Base-by-base conservation (phyloP, 2,888 invertebrate genomes). In the Drosophila multiciliata region DNA sequence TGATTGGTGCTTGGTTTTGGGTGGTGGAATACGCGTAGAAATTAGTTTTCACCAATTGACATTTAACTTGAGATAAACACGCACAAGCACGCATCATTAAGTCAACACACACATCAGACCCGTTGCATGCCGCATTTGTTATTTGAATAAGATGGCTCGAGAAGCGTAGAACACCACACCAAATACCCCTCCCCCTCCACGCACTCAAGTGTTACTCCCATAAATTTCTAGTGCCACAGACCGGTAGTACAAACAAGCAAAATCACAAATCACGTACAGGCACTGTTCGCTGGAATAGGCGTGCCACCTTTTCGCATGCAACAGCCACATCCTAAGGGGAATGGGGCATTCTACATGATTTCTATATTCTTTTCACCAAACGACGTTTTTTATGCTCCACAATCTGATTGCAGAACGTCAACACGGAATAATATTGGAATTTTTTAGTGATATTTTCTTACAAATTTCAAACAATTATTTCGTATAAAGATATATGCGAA, bases 51-150 rank as follows among this genome's bases (percentile, higher is more conserved):
- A 85, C 82, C 89, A 87, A 87, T 91, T 90, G 91, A 84, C 87
- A 87, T 90, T 90, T 89, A 91, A 90, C 91, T 89, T 90, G 78
- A 90, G 91, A 89, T 86, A 91, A 89, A 87, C 87, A 91, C 87
- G 89, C 87, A 85, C 87, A 66, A 54, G 66, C 77, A 67, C 60
- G 86, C 87, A 90, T 91, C 91, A 91, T 90, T 90, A 91, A 91
- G 82, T 89, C 89, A 90, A 91, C 91, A 86, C 86, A 82, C 78
- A 29, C 29, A 23, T 23, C 80, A 80, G 73, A 4, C 68, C 78
- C 80, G 83, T 87, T 76, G 89, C 82, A 81, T 83, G 81, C 70
- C 65, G 91, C 83, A 91, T 90, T 82, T 79, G 80, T 71, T 83
- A 87, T 84, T 87, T 76, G 87, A 78, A 67, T 67, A 70, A 82